Conservation (phyloP, 92 coral and sea anemone species). For the Muricea muricata region DNA sequence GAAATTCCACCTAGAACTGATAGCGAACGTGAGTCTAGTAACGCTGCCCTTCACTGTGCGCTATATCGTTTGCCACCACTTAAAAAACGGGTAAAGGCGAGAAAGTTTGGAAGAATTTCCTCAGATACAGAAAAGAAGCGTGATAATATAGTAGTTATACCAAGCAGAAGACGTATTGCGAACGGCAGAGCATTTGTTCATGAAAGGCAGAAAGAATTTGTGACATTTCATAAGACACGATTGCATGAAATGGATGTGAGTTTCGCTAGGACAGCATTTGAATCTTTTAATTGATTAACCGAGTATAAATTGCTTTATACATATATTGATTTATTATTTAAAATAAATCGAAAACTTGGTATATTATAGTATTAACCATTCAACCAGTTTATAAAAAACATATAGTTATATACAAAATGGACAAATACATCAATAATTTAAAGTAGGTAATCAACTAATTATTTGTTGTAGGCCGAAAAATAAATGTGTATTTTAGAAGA, state of each 20-base stretch:
- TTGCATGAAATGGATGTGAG: slow-evolving; percentile 25
- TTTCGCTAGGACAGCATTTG: slow-evolving; percentile 33
- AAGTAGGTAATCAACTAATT: no score
- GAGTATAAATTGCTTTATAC: neutral
- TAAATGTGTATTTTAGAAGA: no score
- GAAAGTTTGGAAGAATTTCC: neutral
- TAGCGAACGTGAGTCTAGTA: slow-evolving; percentile 37
- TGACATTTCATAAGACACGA: slow-evolving; percentile 5
- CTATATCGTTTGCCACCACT: slow-evolving; percentile 27
- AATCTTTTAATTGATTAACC: slow-evolving; percentile 12
- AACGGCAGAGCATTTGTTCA: slow-evolving; percentile 36
- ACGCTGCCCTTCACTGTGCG: slow-evolving; percentile 34
- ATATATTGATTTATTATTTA: no score
- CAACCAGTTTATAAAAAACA: no score
- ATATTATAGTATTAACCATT: no score
- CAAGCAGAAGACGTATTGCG: slow-evolving; percentile 10
- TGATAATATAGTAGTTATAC: slow-evolving; percentile 19
- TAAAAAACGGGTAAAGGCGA: neutral
- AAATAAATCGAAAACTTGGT: no score
- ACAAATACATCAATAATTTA: no score
- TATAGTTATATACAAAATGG: no score
- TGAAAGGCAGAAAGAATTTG: slow-evolving; percentile 35
- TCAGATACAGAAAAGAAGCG: neutral
- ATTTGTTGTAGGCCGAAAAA: no score
- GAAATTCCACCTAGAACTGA: slow-evolving; percentile 24